Base-by-base conservation (phyloP, 2,888 invertebrate genomes). In the Xestia xanthographa region DNA sequence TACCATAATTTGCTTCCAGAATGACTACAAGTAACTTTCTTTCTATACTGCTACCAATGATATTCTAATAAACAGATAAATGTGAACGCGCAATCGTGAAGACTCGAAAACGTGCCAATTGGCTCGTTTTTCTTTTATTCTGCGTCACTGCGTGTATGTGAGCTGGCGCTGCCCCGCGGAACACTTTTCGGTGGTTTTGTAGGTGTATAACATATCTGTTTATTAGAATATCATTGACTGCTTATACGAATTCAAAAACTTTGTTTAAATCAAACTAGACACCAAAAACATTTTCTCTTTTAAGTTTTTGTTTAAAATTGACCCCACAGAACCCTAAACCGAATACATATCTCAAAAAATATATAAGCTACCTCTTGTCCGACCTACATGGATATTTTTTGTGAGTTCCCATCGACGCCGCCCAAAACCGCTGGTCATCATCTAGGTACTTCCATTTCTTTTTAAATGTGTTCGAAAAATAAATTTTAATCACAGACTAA, bases 401-500 rank as follows among this genome's bases (percentile, higher is more conserved):
- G 87, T 91, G 82, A 50, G 86, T 81, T 80, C 88, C 91, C 92
- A 93, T 92, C 88, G 77, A 14, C 71, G 66, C 93, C 93, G 93
- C 93, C 94, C 93, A 90, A 94, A 94, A 84, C 6, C 93, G 94
- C 90, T 88, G 87, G 94, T 95, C 95, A 95, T 94, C 90, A 86
- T 84, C 81, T 84, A n/a, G n/a, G n/a, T n/a, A 66, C 87, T 86
- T 87, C 90, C 90, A 91, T 94, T 92, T 89, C 81, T 91, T 91
- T 88, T 89, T 84, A 85, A 88, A 87, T 89, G 88, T 88, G 86
- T 87, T 89, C 79, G 88, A 86, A 80, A 89, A 92, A 92, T 92
- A 91, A 94, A 95, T 94, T 95, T 95, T 95, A 95, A 95, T 95
- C 95, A 95, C 91, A 93, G 87, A 93, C 92, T 93, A 95, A 95